Conservation (phyloP, 2,113 vertebrate species). For the Callaeas wilsoni region DNA sequence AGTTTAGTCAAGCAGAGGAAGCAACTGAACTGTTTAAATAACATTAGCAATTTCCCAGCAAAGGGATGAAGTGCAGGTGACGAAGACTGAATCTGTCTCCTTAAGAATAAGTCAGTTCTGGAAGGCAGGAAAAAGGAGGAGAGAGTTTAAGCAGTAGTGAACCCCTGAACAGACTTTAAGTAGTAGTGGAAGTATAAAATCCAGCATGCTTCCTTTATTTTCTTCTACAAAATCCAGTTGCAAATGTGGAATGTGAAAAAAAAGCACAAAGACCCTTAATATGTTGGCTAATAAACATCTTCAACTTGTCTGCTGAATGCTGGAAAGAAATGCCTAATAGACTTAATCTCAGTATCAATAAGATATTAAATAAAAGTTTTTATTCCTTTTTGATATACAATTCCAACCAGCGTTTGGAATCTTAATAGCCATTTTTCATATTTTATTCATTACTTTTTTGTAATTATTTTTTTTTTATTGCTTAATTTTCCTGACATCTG, state of each 20-base stretch:
- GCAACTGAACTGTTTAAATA: background rate
- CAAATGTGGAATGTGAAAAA: background rate
- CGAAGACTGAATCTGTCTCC: background rate
- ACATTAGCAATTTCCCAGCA: background rate
- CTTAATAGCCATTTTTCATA: background rate
- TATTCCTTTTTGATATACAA: background rate
- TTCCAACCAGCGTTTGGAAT: background rate
- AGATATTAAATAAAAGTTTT: background rate
- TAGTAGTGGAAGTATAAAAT: background rate
- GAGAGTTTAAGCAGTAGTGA: background rate
- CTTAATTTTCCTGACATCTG: background rate
- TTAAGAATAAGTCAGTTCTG: background rate
- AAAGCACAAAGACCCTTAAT: background rate
- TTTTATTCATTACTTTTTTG: background rate
- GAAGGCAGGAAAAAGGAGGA: background rate
- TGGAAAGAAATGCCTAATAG: background rate
- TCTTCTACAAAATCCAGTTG: background rate
- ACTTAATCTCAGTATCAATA: background rate
- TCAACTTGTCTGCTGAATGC: background rate
- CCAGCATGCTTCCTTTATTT: background rate
- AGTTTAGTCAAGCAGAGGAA: conserved; percentile 1
- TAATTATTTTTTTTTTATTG: background rate
- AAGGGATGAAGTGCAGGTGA: background rate
- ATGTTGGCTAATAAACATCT: background rate
- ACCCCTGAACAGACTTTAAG: background rate